phyloP scores from a whole-genome alignment of 1,140 invertebrate species.

The Callitettix versicolor region DNA sequence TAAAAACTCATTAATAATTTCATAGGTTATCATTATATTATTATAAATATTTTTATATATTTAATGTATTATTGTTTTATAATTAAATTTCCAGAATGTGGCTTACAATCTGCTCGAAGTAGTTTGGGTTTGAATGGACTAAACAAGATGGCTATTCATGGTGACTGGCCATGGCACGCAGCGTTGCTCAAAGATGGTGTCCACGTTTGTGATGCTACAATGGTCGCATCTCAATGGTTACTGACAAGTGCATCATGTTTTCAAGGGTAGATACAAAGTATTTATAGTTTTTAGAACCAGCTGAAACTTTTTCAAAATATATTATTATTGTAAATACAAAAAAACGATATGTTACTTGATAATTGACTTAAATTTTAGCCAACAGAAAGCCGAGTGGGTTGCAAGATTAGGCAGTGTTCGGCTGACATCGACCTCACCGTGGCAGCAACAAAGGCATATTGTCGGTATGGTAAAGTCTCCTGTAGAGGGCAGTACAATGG shows the following conservation, averaged over 20 bases:
- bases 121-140: slow-evolving; percentile 40
- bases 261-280: slow-evolving; percentile 46
- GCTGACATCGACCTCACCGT: slow-evolving; percentile 64
- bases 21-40: no score
- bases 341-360: no score
- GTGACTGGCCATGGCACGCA: slow-evolving; percentile 85
- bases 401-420: slow-evolving; percentile 66
- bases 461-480: slow-evolving; percentile 82
- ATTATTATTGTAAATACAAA: no score
- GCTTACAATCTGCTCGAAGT: slow-evolving; percentile 47
- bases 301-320: no score
- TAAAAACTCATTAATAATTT: no score
- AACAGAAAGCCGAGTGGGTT: slow-evolving; percentile 75
- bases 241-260: slow-evolving; percentile 82
- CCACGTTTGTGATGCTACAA: slow-evolving; percentile 78
- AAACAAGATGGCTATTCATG: slow-evolving; percentile 55
- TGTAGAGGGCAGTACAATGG: slow-evolving; percentile 74
- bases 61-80: no score
- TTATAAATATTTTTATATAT: no score
- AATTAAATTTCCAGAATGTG: slow-evolving; percentile 67
- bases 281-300: no score
- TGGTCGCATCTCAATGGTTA: slow-evolving; percentile 69
- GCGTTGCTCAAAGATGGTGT: slow-evolving; percentile 70
- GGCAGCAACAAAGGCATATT: slow-evolving; percentile 76
- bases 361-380: slow-evolving; percentile 37